A percentile compares a stretch with the other conserved stretches of the same genome.
Conservation (phyloP, 2,113 vertebrate species). For the Mesitornis unicolor region DNA sequence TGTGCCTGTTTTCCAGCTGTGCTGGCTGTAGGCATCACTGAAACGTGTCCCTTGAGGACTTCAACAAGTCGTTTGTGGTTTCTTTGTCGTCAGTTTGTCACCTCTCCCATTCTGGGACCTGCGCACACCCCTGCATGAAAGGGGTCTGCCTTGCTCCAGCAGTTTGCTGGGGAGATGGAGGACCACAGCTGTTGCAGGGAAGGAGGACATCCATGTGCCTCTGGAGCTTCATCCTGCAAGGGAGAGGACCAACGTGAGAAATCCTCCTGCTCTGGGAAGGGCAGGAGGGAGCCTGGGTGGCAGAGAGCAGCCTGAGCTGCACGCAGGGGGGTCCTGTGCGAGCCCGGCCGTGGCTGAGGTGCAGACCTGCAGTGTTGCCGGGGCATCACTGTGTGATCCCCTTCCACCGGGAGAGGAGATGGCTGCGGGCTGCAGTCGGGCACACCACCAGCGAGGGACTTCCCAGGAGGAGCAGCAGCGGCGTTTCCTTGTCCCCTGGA, state of each 20-base stretch:
- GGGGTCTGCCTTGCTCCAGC: background rate
- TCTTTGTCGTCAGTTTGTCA: background rate
- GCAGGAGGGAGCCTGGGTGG: background rate
- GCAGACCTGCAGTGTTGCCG: background rate
- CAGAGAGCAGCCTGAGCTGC: background rate
- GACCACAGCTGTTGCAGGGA: rapidly evolving
- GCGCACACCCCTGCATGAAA: background rate
- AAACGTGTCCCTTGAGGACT: rapidly evolving
- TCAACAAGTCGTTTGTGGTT: background rate
- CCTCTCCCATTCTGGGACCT: background rate
- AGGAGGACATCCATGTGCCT: background rate
- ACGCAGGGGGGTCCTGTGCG: rapidly evolving
- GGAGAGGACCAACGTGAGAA: background rate
- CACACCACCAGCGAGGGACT: background rate
- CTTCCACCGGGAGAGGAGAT: background rate
- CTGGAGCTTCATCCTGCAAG: background rate
- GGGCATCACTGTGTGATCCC: rapidly evolving
- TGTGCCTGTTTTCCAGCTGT: background rate
- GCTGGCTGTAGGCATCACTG: background rate
- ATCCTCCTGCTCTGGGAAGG: background rate
- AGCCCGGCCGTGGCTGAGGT: rapidly evolving
- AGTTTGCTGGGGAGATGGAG: background rate
- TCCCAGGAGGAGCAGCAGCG: background rate
- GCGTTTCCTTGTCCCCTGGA: background rate
- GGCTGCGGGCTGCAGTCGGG: background rate